These are phyloP conservation scores for Cyprinus carpio DNA, from an alignment of 2,113 vertebrate species.

Conservation along the genomic window DNA sequence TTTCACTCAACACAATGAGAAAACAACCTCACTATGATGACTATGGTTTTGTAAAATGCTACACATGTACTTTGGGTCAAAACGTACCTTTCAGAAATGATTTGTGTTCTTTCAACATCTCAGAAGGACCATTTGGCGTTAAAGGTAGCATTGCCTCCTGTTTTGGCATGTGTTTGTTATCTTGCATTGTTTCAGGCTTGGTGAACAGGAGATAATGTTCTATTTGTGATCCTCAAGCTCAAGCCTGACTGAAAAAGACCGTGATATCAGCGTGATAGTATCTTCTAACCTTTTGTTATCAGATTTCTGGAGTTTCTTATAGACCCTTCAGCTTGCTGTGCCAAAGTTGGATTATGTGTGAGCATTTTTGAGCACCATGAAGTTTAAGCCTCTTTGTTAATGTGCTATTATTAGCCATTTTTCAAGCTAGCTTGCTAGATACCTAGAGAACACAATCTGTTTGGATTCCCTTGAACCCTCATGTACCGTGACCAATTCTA, in stretches of 20 bases:
- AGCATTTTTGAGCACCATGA: slow-evolving; percentile 55
- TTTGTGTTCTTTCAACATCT: not conserved
- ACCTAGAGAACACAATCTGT: slow-evolving; percentile 42
- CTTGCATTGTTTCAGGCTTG: slow-evolving; percentile 26
- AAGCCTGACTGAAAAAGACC: slow-evolving; percentile 6
- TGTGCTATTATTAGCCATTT: slow-evolving; percentile 58
- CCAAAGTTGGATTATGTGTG: slow-evolving; percentile 56
- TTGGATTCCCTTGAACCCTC: slow-evolving; percentile 52
- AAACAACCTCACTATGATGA: slow-evolving; percentile 24
- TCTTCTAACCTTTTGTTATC: slow-evolving; percentile 14
- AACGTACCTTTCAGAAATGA: too few relatives aligned
- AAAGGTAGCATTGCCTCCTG: not conserved
- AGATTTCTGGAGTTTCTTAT: slow-evolving; percentile 29
- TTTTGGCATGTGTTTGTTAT: not conserved
- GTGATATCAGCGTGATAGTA: slow-evolving; percentile 27
- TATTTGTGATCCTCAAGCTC: slow-evolving; percentile 23
- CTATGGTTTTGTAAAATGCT: not conserved
- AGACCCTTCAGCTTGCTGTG: slow-evolving; percentile 27
- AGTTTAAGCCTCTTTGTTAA: slow-evolving; percentile 36
- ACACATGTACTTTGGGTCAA: not conserved
- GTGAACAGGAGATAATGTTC: slow-evolving; percentile 29
- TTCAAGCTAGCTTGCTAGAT: slow-evolving; percentile 56
- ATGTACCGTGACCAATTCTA: slow-evolving; percentile 38
- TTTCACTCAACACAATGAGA: slow-evolving; percentile 58
- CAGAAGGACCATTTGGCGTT: not conserved